Conservation (phyloP, 2,797 vertebrate genomes). For the Tenualosa ilisha region DNA sequence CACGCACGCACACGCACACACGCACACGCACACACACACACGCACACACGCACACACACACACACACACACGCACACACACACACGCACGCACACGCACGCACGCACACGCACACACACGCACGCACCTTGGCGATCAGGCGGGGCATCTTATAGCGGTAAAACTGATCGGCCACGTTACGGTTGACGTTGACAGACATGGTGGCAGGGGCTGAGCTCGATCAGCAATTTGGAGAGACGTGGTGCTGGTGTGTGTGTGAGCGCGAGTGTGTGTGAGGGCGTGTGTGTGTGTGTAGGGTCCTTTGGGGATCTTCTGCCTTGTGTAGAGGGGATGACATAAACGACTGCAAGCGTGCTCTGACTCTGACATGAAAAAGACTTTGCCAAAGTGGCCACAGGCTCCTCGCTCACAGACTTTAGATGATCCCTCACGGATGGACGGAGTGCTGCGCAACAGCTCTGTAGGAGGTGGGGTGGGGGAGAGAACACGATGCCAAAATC, state of each 20-base stretch:
- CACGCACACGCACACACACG: neutral
- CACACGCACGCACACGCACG: no score
- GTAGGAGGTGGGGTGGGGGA: slow-evolving; percentile 48
- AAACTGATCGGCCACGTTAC: slow-evolving; percentile 99
- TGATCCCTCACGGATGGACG: slow-evolving; percentile 98
- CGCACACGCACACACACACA: no score
- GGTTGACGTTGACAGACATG: slow-evolving; percentile 99
- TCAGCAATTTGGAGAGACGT: slow-evolving; percentile 97
- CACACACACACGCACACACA: no score
- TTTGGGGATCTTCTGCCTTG: slow-evolving; percentile 99
- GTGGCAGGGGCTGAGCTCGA: slow-evolving; percentile 91
- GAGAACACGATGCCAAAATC: no score
- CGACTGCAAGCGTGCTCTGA: slow-evolving; percentile 98
- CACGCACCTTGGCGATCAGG: slow-evolving; percentile 96
- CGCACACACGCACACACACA: no score
- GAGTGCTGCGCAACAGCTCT: slow-evolving; percentile 99
- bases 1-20: no score
- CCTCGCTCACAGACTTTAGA: slow-evolving; percentile 92
- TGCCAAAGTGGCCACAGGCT: slow-evolving; percentile 96
- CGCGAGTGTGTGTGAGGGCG: neutral
- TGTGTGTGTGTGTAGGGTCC: slow-evolving; percentile 75
- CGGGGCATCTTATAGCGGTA: slow-evolving; percentile 99
- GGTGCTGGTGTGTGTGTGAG: slow-evolving; percentile 53
- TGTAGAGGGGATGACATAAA: slow-evolving; percentile 99
- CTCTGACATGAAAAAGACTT: slow-evolving; percentile 99